Percentiles rank a stretch among this genome's conserved stretches.
phyloP scores from a whole-genome alignment of 2,113 vertebrate genomes.

The Dromaius novaehollandiae region DNA sequence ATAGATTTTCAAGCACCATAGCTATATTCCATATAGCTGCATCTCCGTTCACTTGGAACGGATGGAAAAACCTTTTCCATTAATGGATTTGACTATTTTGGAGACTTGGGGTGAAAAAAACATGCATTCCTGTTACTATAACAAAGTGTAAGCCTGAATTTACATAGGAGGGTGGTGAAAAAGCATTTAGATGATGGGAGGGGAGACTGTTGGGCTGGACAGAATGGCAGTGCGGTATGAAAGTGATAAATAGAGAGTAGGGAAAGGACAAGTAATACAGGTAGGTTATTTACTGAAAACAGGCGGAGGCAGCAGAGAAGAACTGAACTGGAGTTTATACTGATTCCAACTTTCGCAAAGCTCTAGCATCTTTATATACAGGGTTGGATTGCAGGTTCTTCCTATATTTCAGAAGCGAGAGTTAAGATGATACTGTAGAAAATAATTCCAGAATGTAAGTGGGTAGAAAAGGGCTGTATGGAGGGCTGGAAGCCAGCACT shows the following conservation, averaged over 20 bases:
- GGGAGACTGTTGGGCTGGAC: neutral
- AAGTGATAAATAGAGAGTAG: neutral
- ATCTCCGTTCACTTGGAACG: conserved; percentile 27
- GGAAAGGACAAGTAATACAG: neutral
- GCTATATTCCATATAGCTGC: conserved; percentile 2
- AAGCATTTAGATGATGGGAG: neutral
- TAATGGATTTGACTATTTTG: neutral
- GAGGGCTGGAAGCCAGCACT: neutral
- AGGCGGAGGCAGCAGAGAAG: neutral
- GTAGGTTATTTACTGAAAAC: neutral
- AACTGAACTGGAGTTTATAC: conserved; percentile 13
- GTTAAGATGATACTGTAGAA: neutral
- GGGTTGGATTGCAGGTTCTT: no score
- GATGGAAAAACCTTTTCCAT: conserved; percentile 36
- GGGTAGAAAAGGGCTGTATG: neutral
- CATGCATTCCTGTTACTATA: conserved; percentile 1
- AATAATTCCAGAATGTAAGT: neutral
- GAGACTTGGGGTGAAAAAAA: conserved; percentile 12
- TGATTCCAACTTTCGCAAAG: neutral
- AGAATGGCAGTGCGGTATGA: neutral
- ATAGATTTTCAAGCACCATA: conserved; percentile 21
- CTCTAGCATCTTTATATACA: neutral
- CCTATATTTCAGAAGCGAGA: neutral
- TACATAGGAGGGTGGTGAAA: conserved; percentile 1
- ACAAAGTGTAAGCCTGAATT: neutral